A percentile compares a stretch with the other conserved stretches of the same genome.
Conservation (phyloP, 2,113 vertebrate species). For the Takifugu bimaculatus region DNA sequence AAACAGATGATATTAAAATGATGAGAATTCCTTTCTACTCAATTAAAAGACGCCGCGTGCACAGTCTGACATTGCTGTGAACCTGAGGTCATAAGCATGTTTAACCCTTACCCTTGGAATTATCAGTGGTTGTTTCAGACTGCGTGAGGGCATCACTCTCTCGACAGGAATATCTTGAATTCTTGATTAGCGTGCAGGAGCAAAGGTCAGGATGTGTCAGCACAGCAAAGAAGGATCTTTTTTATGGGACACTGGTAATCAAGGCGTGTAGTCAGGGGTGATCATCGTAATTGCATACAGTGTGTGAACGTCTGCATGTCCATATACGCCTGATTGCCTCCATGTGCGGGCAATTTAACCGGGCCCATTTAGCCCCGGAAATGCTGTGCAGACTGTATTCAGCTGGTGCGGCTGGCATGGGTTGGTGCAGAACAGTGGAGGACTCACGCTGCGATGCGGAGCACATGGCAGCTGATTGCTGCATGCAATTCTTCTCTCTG, state of each 20-base stretch:
- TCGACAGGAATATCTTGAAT: conserved; percentile 18
- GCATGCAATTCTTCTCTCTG: conserved; percentile 40
- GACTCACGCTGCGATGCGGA: conserved; percentile 41
- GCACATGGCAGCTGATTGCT: conserved; percentile 60
- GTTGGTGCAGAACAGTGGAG: conserved; percentile 32
- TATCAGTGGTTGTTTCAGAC: conserved; percentile 51
- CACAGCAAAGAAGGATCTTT: conserved; percentile 17
- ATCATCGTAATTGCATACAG: conserved; percentile 45
- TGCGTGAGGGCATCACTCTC: conserved; percentile 32
- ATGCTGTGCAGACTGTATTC: conserved; percentile 37
- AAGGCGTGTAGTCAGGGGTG: conserved; percentile 29
- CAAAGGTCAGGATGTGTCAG: conserved; percentile 58
- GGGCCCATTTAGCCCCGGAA: conserved; percentile 41
- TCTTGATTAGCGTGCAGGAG: conserved; percentile 53
- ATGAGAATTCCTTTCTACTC: no score
- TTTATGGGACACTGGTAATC: conserved; percentile 39
- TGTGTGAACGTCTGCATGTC: conserved; percentile 11
- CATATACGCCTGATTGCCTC: conserved; percentile 12
- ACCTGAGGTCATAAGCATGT: no score
- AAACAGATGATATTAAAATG: conserved; percentile 21
- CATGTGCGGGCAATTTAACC: conserved; percentile 36
- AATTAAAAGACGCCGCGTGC: no score
- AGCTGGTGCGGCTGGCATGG: conserved; percentile 43
- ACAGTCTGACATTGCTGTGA: no score
- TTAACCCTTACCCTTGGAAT: conserved; percentile 29